Percentiles rank a stretch among this genome's conserved stretches.
Conservation (phyloP, 2,888 invertebrate species). For the Orthosia gracilis region DNA sequence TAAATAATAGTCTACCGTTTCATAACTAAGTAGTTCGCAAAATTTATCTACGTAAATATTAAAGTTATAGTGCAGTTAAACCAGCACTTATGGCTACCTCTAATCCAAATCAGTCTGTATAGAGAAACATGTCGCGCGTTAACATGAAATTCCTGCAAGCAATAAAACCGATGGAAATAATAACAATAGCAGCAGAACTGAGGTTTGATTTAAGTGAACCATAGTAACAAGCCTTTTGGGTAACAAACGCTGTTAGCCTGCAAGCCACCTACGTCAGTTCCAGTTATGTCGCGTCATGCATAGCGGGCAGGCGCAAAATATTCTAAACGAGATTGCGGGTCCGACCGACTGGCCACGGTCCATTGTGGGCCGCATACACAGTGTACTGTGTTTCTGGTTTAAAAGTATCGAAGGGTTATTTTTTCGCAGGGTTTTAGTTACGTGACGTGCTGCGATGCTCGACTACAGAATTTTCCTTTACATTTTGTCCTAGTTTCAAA, state of each 20-base stretch:
- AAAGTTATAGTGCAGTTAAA: not conserved
- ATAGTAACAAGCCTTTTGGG: constrained; percentile 32
- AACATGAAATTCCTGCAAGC: not conserved
- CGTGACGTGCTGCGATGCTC: not conserved
- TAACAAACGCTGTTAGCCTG: constrained; percentile 45
- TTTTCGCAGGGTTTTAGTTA: constrained; percentile 23
- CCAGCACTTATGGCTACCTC: too few species aligned
- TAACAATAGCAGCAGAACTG: constrained; percentile 14
- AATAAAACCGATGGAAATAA: not conserved
- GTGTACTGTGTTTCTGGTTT: constrained; percentile 15
- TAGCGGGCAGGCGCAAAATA: constrained; percentile 45
- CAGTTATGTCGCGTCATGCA: constrained; percentile 50
- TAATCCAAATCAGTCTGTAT: not conserved
- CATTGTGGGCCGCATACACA: constrained; percentile 37
- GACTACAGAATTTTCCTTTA: not conserved
- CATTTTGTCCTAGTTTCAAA: not conserved
- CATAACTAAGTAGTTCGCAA: not conserved
- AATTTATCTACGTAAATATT: not conserved
- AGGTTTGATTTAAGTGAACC: constrained; percentile 35
- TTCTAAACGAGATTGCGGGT: constrained; percentile 57
- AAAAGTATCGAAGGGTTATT: constrained; percentile 21
- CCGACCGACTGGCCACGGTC: constrained; percentile 38
- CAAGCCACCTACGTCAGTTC: constrained; percentile 49
- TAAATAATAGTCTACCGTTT: not conserved
- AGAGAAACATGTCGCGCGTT: not conserved